A percentile compares a stretch with the other conserved stretches of the same genome.
These are phyloP conservation scores for Halesus radiatus DNA, from an alignment of 1,140 invertebrate species.

Conservation along the genomic window DNA sequence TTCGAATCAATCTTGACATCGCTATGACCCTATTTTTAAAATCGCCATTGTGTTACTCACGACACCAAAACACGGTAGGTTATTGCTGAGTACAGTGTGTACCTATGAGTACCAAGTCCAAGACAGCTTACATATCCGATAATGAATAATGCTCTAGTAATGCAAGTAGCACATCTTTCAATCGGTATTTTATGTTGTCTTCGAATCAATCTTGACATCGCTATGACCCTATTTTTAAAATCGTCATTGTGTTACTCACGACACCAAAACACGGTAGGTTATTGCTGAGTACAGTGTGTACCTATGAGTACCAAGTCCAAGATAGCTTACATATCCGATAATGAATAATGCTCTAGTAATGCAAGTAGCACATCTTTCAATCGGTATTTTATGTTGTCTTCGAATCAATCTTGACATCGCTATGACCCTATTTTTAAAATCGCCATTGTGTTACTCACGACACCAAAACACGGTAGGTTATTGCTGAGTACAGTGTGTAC, in stretches of 20 bases:
- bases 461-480: background rate
- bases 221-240: background rate
- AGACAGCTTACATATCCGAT: background rate
- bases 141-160: background rate
- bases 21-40: background rate
- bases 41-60: background rate
- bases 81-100: too few relatives aligned
- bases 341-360: conserved; percentile 2
- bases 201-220: background rate
- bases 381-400: background rate
- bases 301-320: too few relatives aligned
- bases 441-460: background rate
- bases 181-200: background rate
- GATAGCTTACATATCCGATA: background rate
- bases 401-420: background rate
- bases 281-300: too few relatives aligned
- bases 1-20: background rate
- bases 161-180: background rate
- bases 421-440: background rate
- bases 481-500: too few relatives aligned
- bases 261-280: background rate
- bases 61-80: background rate
- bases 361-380: background rate
- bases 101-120: background rate
- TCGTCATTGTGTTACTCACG: background rate